Conservation (phyloP, 2,797 vertebrate species). For the Clarias pachynema region DNA sequence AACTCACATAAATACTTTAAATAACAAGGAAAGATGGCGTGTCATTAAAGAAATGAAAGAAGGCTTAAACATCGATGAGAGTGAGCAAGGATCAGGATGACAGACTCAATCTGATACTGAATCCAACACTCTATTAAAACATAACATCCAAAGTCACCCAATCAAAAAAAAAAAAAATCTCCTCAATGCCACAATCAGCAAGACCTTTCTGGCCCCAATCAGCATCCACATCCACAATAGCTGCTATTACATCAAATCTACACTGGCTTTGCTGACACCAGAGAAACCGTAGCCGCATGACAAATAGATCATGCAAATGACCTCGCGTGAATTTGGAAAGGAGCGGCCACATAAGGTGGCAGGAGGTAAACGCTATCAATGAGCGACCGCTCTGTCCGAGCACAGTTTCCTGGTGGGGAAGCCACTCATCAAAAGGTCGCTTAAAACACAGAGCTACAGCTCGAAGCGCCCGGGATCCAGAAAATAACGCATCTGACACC, state of each 20-base stretch:
- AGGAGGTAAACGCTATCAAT: conserved; percentile 47
- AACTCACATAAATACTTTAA: conserved; percentile 20
- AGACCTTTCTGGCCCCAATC: conserved; percentile 35
- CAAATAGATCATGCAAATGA: conserved; percentile 62
- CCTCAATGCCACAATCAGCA: conserved; percentile 27
- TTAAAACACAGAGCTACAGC: conserved; percentile 36
- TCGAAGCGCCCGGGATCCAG: not conserved
- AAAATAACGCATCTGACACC: conserved; percentile 37
- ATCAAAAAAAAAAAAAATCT: not conserved
- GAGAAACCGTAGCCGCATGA: conserved; percentile 48
- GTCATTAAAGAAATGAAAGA: conserved; percentile 29
- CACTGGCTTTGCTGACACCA: conserved; percentile 48
- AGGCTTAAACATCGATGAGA: conserved; percentile 31
- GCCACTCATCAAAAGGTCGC: conserved; percentile 33
- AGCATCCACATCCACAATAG: conserved; percentile 42
- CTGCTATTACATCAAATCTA: conserved; percentile 45
- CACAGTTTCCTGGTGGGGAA: conserved; percentile 27
- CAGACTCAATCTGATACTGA: conserved; percentile 10
- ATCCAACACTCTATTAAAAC: conserved; percentile 17
- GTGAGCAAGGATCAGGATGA: conserved; percentile 5
- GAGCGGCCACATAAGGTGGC: conserved; percentile 39
- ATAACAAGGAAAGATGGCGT: conserved; percentile 4
- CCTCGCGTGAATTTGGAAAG: conserved; percentile 43
- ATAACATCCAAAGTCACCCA: conserved; percentile 21
- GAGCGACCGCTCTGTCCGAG: conserved; percentile 38